Percentiles rank a stretch among this genome's conserved stretches.
These are phyloP conservation scores for Carcina quercana DNA, from an alignment of 2,888 invertebrate species.

Conservation along the genomic window DNA sequence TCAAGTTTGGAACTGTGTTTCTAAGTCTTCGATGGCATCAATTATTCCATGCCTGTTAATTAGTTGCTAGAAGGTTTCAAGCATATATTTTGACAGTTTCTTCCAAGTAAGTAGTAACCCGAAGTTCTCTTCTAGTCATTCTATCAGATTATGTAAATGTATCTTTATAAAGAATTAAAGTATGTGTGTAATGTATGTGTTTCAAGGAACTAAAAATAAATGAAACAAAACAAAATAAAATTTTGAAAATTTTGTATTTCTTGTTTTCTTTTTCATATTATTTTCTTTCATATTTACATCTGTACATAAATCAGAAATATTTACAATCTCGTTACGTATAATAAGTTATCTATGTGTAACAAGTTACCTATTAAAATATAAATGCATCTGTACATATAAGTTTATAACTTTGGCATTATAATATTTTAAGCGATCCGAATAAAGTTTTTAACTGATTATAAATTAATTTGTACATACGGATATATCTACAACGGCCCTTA, in stretches of 20 bases:
- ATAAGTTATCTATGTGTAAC: constrained; percentile 32
- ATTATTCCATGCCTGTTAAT: constrained; percentile 6
- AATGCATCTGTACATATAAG: constrained; percentile 62
- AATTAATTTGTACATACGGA: constrained; percentile 4
- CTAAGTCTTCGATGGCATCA: constrained; percentile 5
- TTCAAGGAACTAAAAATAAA: too few relatives aligned
- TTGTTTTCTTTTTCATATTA: constrained; percentile 44
- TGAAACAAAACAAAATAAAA: constrained; percentile 68
- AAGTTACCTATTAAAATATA: constrained; percentile 37
- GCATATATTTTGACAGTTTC: too few relatives aligned
- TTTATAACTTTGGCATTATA: constrained; percentile 72
- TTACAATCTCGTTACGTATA: constrained; percentile 51
- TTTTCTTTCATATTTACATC: constrained; percentile 51
- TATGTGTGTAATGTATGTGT: too few relatives aligned
- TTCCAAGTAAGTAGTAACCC: too few relatives aligned
- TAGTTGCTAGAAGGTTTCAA: not conserved
- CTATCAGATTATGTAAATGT: too few relatives aligned
- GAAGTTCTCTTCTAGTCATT: too few relatives aligned
- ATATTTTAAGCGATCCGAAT: constrained; percentile 38
- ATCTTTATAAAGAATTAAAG: too few relatives aligned
- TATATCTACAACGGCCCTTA: constrained; percentile 36
- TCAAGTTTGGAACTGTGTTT: constrained; percentile 1
- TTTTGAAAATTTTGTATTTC: constrained; percentile 66
- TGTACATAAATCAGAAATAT: constrained; percentile 52
- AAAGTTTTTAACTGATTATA: constrained; percentile 13